phyloP scores from a whole-genome alignment of 1,140 invertebrate genomes.

The Drosophila sproati region DNA sequence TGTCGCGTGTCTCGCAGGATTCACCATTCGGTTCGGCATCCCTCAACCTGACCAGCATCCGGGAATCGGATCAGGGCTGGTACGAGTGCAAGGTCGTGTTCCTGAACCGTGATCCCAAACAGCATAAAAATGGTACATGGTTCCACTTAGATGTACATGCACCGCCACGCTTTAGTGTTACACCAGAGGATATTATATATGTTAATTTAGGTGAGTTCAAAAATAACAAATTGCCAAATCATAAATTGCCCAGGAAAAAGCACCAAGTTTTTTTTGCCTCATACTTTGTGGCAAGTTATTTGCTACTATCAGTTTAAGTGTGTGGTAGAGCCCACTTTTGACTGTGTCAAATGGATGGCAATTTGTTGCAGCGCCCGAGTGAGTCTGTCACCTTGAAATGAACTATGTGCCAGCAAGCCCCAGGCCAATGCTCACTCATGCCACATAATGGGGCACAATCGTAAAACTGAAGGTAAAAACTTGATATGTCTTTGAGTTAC shows the following conservation, averaged over 20 bases:
- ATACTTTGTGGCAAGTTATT: constrained; percentile 52
- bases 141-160: constrained; percentile 98
- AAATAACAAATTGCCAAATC: constrained; percentile 19
- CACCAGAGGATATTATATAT: constrained; percentile 96
- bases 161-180: constrained; percentile 96
- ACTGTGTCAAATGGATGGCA: constrained; percentile 75
- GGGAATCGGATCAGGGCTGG: constrained; percentile 97
- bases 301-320: constrained; percentile 63
- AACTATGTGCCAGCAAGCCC: constrained; percentile 23
- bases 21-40: constrained; percentile 95
- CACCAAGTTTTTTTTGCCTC: constrained; percentile 23
- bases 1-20: constrained; percentile 93
- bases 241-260: constrained; percentile 46
- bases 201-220: constrained; percentile 91
- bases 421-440: constrained; percentile 28
- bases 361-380: constrained; percentile 73
- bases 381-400: constrained; percentile 75
- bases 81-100: constrained; percentile 98
- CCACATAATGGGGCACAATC: constrained; percentile 37
- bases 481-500: constrained; percentile 22
- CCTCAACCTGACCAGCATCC: constrained; percentile 96
- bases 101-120: constrained; percentile 95
- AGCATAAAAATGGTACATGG: constrained; percentile 96
- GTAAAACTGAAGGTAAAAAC: constrained; percentile 44
- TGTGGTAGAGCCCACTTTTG: constrained; percentile 34